phyloP scores from a whole-genome alignment of 2,888 invertebrate genomes.

The Trachelus iudaicus region DNA sequence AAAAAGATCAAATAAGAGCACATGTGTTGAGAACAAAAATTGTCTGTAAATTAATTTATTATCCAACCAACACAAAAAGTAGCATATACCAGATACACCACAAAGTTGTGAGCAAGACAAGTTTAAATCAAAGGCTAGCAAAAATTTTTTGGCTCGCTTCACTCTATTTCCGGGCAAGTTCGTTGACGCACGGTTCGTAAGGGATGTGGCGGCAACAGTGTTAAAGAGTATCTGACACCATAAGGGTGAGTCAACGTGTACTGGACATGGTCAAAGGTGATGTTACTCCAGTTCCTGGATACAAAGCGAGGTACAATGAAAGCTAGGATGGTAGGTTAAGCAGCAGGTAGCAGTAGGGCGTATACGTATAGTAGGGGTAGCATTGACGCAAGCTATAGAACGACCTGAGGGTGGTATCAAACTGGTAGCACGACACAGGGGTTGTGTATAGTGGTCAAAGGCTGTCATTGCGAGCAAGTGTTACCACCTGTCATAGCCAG shows the following conservation, averaged over 20 bases:
- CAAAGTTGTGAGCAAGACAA: neutral
- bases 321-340: neutral
- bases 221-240: conserved; percentile 20
- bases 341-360: neutral
- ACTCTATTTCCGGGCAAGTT: neutral
- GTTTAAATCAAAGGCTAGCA: neutral
- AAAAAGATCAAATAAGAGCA: neutral
- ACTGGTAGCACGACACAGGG: conserved; percentile 1
- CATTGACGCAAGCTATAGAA: conserved; percentile 21
- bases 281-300: conserved; percentile 26
- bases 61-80: neutral
- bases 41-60: neutral
- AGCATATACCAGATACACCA: neutral
- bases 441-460: conserved; percentile 36
- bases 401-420: conserved; percentile 1
- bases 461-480: conserved; percentile 44
- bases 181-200: neutral
- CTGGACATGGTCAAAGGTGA: conserved; percentile 31
- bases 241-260: neutral
- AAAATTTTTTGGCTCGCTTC: neutral
- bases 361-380: conserved; percentile 13
- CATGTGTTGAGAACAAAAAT: neutral
- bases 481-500: conserved; percentile 46
- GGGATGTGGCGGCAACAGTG: neutral
- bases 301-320: conserved; percentile 30